phyloP scores from a whole-genome alignment of 2,797 vertebrate genomes.

The Hypotaenidia okinawae region DNA sequence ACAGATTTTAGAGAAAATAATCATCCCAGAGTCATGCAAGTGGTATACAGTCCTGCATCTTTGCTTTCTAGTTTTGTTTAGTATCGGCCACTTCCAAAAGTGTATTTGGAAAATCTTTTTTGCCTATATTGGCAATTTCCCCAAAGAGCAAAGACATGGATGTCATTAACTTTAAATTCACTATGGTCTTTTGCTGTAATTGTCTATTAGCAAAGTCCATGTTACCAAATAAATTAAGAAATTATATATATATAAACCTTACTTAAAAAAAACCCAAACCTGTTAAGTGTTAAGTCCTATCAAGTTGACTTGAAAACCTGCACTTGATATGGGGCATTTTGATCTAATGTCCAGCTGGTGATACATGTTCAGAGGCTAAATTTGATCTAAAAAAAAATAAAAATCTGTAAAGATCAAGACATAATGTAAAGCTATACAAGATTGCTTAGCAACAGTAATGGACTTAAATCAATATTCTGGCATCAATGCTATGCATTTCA shows the following conservation, averaged over 20 bases:
- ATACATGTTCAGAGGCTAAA: slow-evolving; percentile 4
- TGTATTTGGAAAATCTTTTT: background rate
- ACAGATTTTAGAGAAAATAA: background rate
- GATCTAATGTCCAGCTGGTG: background rate
- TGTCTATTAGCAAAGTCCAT: background rate
- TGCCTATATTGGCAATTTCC: background rate
- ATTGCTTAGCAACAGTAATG: slow-evolving; percentile 10
- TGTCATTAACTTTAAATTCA: background rate
- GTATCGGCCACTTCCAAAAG: background rate
- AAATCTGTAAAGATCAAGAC: background rate
- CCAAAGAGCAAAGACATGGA: background rate
- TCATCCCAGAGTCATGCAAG: background rate
- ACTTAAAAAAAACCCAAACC: slow-evolving; percentile 16
- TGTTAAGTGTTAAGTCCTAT: slow-evolving; percentile 54
- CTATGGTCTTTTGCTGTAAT: background rate
- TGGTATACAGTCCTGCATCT: background rate
- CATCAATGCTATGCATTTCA: slow-evolving; percentile 45
- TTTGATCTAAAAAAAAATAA: background rate
- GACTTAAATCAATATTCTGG: slow-evolving; percentile 56
- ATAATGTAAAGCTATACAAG: background rate
- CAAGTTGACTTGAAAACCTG: slow-evolving; percentile 31
- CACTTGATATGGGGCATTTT: background rate
- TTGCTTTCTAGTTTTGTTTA: background rate
- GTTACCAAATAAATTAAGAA: background rate
- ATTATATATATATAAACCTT: background rate